These are phyloP conservation scores for Philereme vetulata DNA, from an alignment of 2,888 invertebrate genomes.

Conservation along the genomic window DNA sequence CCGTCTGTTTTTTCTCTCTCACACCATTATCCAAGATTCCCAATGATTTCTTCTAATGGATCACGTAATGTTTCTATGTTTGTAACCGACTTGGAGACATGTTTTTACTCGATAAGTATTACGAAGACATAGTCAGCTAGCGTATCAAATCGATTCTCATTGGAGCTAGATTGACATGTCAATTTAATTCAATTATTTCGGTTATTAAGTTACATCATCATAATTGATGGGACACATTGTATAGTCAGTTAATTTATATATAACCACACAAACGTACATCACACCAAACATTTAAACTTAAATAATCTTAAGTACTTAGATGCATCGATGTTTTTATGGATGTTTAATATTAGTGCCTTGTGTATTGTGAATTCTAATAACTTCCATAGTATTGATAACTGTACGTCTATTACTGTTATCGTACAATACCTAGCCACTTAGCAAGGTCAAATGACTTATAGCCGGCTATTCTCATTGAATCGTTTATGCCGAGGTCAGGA, in stretches of 20 bases:
- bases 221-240: neutral
- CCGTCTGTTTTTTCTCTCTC: conserved; percentile 17
- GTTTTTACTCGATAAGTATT: conserved; percentile 3
- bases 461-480: conserved; percentile 41
- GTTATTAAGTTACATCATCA: neutral
- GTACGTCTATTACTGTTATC: conserved; percentile 29
- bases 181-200: conserved; percentile 28
- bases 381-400: too few species aligned
- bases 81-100: conserved; percentile 1
- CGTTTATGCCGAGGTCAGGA: conserved; percentile 52
- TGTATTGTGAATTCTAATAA: too few species aligned
- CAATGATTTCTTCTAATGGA: conserved; percentile 11
- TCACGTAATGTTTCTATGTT: conserved; percentile 10
- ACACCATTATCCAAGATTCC: conserved; percentile 13
- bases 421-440: conserved; percentile 17
- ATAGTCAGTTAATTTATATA: too few species aligned
- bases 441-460: conserved; percentile 48
- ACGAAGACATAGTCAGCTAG: neutral
- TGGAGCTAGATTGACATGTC: conserved; percentile 26
- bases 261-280: too few species aligned
- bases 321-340: too few species aligned
- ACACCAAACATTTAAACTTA: too few species aligned
- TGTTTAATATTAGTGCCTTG: too few species aligned
- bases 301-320: too few species aligned
- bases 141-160: conserved; percentile 11